phyloP scores from a whole-genome alignment of 2,797 vertebrate species.

The Pelobates cultripes region DNA sequence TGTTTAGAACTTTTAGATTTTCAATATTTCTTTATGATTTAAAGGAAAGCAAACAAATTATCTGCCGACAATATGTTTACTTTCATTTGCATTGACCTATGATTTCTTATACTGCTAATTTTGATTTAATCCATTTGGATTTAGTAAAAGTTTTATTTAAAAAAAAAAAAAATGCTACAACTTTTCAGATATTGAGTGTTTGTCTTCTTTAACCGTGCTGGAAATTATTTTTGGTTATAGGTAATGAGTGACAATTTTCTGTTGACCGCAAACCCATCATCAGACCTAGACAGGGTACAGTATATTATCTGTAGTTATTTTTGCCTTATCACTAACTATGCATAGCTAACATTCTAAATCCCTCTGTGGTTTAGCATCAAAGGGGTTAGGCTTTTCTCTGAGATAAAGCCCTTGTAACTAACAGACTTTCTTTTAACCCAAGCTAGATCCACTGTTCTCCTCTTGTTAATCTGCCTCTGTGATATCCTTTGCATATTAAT shows the following conservation, averaged over 20 bases:
- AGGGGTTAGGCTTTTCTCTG: constrained; percentile 49
- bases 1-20: no score
- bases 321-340: constrained; percentile 63
- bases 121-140: no score
- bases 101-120: no score
- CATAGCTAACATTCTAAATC: constrained; percentile 58
- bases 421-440: constrained; percentile 43
- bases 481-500: constrained; percentile 44
- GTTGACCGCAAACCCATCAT: constrained; percentile 71
- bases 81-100: no score
- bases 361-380: constrained; percentile 28
- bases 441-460: constrained; percentile 28
- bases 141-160: no score
- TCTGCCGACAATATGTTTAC: no score
- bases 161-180: no score
- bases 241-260: constrained; percentile 87
- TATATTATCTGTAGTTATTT: constrained; percentile 68
- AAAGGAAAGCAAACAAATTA: no score
- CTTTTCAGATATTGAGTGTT: no score
- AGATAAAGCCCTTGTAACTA: constrained; percentile 52
- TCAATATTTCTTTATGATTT: no score
- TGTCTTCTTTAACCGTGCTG: constrained; percentile 60
- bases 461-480: constrained; percentile 25
- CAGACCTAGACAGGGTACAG: constrained; percentile 86
- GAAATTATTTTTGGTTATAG: constrained; percentile 78